Evolutionary conservation across 23 tunicate genomes (phyloP).

Genomic region (Phallusia fumigata): DNA sequence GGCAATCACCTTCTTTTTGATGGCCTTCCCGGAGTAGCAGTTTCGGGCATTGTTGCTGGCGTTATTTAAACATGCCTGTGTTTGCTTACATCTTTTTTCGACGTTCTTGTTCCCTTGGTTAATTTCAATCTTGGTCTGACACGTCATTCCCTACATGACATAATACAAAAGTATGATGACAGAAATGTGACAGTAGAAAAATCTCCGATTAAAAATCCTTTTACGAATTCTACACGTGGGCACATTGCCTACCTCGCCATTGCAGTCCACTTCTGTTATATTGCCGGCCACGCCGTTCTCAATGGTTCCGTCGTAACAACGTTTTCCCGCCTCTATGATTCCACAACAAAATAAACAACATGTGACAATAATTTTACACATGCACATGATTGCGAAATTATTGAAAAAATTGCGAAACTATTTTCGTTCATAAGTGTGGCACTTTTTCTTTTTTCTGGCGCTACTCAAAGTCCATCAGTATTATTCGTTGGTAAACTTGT

Average conservation of each 20-base stretch:
- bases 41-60: conserved; percentile 27
- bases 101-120: conserved; percentile 10
- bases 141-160: conserved; percentile 3
- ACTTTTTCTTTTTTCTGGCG: too few relatives aligned
- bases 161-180: too few relatives aligned
- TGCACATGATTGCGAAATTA: too few relatives aligned
- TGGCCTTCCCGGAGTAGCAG: conserved; percentile 26
- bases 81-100: conserved; percentile 25
- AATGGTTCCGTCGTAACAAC: not conserved
- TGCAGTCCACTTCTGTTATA: not conserved
- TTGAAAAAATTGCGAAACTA: too few relatives aligned
- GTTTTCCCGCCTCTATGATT: not conserved
- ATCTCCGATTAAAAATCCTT: too few relatives aligned
- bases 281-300: not conserved
- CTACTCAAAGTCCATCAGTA: too few relatives aligned
- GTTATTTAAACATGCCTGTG: conserved; percentile 23
- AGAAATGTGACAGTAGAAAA: too few relatives aligned
- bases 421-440: too few relatives aligned
- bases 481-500: too few relatives aligned
- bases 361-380: not conserved
- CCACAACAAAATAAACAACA: too few relatives aligned
- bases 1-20: conserved; percentile 35
- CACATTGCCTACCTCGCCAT: not conserved
- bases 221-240: too few relatives aligned
- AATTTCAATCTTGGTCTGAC: conserved; percentile 38